Conservation (phyloP, 2,888 invertebrate genomes). For the Meta bourneti region DNA sequence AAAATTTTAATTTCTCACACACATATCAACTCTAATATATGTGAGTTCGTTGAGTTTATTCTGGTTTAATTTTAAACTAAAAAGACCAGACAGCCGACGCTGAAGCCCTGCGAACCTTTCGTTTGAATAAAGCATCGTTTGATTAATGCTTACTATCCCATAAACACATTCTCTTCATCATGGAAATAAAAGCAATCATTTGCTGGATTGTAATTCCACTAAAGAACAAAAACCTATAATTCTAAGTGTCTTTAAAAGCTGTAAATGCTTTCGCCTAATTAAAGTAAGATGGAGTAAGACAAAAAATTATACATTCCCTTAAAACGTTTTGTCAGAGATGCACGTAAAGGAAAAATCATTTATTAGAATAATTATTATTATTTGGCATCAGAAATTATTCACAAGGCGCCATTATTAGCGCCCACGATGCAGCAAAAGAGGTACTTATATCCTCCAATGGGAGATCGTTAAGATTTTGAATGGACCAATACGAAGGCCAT, state of each 20-base stretch:
- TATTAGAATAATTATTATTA: constrained; percentile 61
- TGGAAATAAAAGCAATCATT: neutral
- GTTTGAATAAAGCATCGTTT: neutral
- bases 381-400: constrained; percentile 57
- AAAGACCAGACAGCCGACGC: too few species aligned
- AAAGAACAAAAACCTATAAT: neutral
- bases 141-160: neutral
- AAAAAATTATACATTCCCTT: neutral
- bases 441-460: constrained; percentile 61
- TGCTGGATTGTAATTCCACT: neutral
- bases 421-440: constrained; percentile 30
- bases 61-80: too few species aligned
- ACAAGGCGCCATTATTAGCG: constrained; percentile 38
- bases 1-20: too few species aligned
- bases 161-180: neutral
- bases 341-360: constrained; percentile 1
- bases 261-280: neutral
- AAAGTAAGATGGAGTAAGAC: neutral
- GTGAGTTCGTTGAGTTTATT: too few species aligned
- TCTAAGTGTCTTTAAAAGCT: constrained; percentile 1
- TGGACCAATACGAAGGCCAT: constrained; percentile 51
- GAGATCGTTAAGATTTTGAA: constrained; percentile 64
- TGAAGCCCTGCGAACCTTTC: neutral
- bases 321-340: neutral
- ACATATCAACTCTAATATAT: too few species aligned